Conservation (phyloP, 1,140 invertebrate genomes). For the Cotesia chilonis region DNA sequence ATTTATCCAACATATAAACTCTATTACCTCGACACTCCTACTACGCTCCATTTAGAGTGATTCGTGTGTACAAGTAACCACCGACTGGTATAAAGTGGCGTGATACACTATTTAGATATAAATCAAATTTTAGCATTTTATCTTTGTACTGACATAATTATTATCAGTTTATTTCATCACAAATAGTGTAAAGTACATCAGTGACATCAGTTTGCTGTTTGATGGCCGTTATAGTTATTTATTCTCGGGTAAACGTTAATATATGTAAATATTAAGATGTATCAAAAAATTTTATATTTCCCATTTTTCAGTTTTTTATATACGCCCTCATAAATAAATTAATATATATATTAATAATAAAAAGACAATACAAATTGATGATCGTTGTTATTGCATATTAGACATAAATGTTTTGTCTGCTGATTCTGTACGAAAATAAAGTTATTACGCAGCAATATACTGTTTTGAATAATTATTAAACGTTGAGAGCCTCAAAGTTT, state of each 20-base stretch:
- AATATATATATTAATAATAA: no score
- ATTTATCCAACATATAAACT: background rate
- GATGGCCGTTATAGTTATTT: no score
- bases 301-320: no score
- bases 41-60: background rate
- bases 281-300: no score
- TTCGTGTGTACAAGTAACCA: conserved; percentile 8
- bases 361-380: no score
- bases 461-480: background rate
- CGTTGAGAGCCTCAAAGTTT: background rate
- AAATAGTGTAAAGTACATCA: conserved; percentile 23
- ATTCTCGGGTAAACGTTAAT: no score
- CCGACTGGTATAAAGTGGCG: conserved; percentile 36
- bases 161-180: conserved; percentile 30
- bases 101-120: conserved; percentile 38
- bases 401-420: background rate
- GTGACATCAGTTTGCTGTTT: background rate
- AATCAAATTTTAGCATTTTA: conserved; percentile 35
- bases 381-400: no score
- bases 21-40: conserved; percentile 2
- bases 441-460: background rate
- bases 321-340: no score
- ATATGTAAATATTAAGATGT: no score
- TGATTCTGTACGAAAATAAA: no score
- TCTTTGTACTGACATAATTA: conserved; percentile 36